Conservation (phyloP, 2,888 invertebrate genomes). For the Leptinotarsa tumamoca region DNA sequence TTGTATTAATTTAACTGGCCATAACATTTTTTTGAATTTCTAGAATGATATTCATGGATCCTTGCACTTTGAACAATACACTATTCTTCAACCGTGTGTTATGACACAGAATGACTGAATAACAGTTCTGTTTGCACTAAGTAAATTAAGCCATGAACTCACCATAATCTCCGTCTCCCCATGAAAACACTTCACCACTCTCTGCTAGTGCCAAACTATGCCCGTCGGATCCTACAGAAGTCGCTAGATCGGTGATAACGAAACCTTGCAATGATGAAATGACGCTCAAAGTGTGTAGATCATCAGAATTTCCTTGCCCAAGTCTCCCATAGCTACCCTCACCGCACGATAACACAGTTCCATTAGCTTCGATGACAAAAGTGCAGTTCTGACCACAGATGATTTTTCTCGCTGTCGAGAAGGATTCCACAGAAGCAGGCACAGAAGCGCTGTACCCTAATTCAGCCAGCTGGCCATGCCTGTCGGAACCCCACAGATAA, state of each 20-base stretch:
- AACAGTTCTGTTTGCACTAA: no score
- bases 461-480: slow-evolving; percentile 75
- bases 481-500: slow-evolving; percentile 73
- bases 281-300: slow-evolving; percentile 70
- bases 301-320: slow-evolving; percentile 74
- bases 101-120: no score
- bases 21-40: no score
- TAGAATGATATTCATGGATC: no score
- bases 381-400: slow-evolving; percentile 77
- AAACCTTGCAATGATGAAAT: slow-evolving; percentile 74
- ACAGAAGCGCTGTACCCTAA: slow-evolving; percentile 63
- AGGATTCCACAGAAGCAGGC: slow-evolving; percentile 67
- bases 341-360: slow-evolving; percentile 74
- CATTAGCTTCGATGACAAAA: slow-evolving; percentile 72
- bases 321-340: slow-evolving; percentile 75
- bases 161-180: slow-evolving; percentile 77
- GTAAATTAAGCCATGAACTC: slow-evolving; percentile 59
- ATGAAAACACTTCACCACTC: slow-evolving; percentile 76
- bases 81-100: no score
- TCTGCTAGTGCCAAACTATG: slow-evolving; percentile 75
- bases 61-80: no score
- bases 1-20: no score
- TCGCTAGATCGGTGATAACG: slow-evolving; percentile 73
- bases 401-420: slow-evolving; percentile 70
- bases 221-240: slow-evolving; percentile 75